Base-by-base conservation (phyloP, 1,140 invertebrate species). In the Lepidurus couesii region DNA sequence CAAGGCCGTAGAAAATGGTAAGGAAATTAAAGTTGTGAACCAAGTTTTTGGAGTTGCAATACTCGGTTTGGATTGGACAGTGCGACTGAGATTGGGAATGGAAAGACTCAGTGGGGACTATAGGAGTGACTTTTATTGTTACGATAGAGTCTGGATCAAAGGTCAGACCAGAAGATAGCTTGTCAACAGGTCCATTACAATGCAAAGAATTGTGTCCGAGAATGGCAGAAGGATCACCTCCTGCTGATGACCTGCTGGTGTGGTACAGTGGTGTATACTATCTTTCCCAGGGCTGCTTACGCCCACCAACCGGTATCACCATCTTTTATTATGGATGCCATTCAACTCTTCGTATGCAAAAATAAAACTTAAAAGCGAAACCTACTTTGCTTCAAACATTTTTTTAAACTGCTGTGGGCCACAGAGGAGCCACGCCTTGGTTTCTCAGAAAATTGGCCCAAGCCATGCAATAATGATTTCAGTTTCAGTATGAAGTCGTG, bases 141-240 rank as follows among this genome's bases (percentile, higher is more conserved):
- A 13, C 53, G 16, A 16, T 16, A 21, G 16, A 65, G 53, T 21
- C 53, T 65, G 9, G 9, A 65, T 65, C 53, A 65, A 65, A 65
- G 53, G 53, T 65, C 53, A 65, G 53, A 65, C 16, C 53, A n/a
- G 53, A 21, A 65, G 53, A 65, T 65, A 65, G 53, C 53, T 65
- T 65, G 53, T 65, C 53, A 65, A 65, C 53, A 65, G 53, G 53
- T 65, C 53, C 53, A 65, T 65, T 65, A 65, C 53, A 65, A 65
- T 65, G 53, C 53, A 65, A 65, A 65, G 53, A 65, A 65, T 21
- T 65, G 53, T 65, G 53, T 13, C 53, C 53, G 21, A 65, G 53
- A 65, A 65, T 65, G 53, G 53, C 53, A 65, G 53, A 16, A 65
- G 53, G 53, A 65, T 65, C 53, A 21, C 53, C 53, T 65, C 53